Conservation (phyloP, 2,888 invertebrate genomes). For the Tiliacea aurago region DNA sequence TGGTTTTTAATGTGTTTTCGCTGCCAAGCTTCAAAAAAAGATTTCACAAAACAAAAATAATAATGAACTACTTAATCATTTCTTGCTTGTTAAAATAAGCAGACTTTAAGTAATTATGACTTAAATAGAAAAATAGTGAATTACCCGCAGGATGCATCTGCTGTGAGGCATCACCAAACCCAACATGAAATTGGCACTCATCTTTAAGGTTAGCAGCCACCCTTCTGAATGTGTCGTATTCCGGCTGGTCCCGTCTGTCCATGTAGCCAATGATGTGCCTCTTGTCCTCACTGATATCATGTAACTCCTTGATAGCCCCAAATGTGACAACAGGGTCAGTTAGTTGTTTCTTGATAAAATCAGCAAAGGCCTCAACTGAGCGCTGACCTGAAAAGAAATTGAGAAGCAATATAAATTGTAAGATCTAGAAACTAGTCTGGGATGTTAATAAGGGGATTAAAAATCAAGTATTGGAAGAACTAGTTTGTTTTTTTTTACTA, state of each 20-base stretch:
- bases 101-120: neutral
- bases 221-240: slow-evolving; percentile 94
- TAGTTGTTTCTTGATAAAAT: slow-evolving; percentile 97
- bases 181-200: slow-evolving; percentile 98
- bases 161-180: slow-evolving; percentile 95
- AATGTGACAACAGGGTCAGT: slow-evolving; percentile 96
- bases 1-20: neutral
- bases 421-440: neutral
- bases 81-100: neutral
- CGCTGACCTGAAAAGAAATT: slow-evolving; percentile 90
- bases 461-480: neutral
- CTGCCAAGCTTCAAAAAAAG: neutral
- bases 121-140: neutral
- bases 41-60: neutral
- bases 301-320: slow-evolving; percentile 93
- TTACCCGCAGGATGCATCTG: slow-evolving; percentile 96
- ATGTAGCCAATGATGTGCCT: slow-evolving; percentile 98
- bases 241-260: slow-evolving; percentile 94
- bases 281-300: slow-evolving; percentile 94
- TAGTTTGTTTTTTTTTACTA: neutral
- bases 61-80: neutral
- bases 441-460: slow-evolving; percentile 20
- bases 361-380: slow-evolving; percentile 96
- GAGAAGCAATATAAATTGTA: neutral
- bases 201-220: slow-evolving; percentile 97